Conservation (phyloP, 2,888 invertebrate species). For the Tholera decimalis region DNA sequence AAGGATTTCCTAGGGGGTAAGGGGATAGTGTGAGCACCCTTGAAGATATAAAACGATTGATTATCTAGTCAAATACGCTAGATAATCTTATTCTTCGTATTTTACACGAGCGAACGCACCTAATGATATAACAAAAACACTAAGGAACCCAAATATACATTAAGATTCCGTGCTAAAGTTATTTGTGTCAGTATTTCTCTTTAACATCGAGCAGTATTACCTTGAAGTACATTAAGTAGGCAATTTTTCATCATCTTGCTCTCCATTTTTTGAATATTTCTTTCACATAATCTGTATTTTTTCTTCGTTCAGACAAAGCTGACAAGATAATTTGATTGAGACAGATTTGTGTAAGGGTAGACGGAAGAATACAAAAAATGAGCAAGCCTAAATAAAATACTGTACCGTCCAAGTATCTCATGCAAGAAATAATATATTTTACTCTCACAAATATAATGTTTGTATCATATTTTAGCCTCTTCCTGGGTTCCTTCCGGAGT, state of each 20-base stretch:
- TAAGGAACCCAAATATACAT: constrained; percentile 10
- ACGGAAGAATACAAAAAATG: constrained; percentile 16
- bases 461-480: constrained; percentile 35
- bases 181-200: not conserved
- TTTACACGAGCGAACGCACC: not conserved
- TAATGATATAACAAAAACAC: not conserved
- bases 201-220: not conserved
- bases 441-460: constrained; percentile 3
- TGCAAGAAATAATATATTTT: constrained; percentile 36
- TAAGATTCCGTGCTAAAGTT: constrained; percentile 23
- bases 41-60: not conserved
- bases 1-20: no score
- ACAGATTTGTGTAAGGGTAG: constrained; percentile 14
- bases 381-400: constrained; percentile 7
- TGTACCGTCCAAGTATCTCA: not conserved
- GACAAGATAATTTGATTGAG: constrained; percentile 32
- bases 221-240: not conserved
- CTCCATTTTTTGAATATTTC: not conserved
- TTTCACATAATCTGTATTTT: constrained; percentile 10
- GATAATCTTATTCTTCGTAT: no score
- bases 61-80: no score
- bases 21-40: no score
- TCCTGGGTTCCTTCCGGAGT: constrained; percentile 18
- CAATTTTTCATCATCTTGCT: not conserved
- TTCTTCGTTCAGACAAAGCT: not conserved